Evolutionary conservation across 1,140 invertebrate genomes (phyloP), one percentile per base, ranked within the genome.

Genomic region (Laupala kohalensis): DNA sequence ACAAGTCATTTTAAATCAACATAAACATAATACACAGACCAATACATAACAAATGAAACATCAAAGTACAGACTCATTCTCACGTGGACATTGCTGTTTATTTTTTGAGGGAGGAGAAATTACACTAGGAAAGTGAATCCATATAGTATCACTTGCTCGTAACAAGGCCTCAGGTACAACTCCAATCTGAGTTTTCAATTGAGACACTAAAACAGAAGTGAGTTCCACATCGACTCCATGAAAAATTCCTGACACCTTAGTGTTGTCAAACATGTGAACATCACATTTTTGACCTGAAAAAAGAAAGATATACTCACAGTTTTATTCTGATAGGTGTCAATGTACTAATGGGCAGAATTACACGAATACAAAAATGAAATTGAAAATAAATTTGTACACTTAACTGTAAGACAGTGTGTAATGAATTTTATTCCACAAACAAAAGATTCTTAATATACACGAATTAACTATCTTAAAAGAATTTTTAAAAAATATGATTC

Each of bases 181-280:
- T 25, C 80, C 81, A 27, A 82, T 73, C 64, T 80, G 81, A 65
- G 81, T 83, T 71, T 79, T 75, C 68, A 83, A 75, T 70, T 80
- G 79, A 63, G 75, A 74, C 9, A 81, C 79, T 28, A 77, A 81
- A 29, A 83, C 68, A 70, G 82, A 80, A 25, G 77, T 76, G 30
- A 77, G 78, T 28, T 81, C 78, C 5, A 81, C 74, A 70, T 82
- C 81, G 29, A 78, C 77, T 5, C 81, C 81, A 71, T 77, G 77
- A 75, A 82, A 82, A 75, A 82, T 78, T 9, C 77, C 81, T 25
- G 71, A 75, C 5, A 83, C 78, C 15, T 72, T 78, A 27, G 81
- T 79, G 71, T 81, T 81, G 75, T 82, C 81, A 64, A 80, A 77
- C 25, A 83, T 74, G 72, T 79, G 71, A 76, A 82, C 81, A 64